phyloP scores from a whole-genome alignment of 1,140 invertebrate species.

The Gonatopus flavifemur region DNA sequence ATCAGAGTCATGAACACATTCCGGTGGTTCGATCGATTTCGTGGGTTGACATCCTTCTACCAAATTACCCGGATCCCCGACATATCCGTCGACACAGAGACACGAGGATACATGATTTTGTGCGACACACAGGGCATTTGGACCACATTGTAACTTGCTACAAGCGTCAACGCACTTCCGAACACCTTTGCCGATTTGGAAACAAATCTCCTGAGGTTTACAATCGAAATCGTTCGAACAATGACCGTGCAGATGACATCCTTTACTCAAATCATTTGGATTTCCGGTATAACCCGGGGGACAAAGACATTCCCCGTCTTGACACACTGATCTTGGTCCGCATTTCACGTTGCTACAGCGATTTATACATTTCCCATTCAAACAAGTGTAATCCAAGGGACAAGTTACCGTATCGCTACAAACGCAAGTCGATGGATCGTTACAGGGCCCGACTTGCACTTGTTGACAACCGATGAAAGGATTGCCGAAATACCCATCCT shows the following conservation, averaged over 20 bases:
- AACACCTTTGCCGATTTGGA: slow-evolving; percentile 73
- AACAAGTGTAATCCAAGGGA: slow-evolving; percentile 73
- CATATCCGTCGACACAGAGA: slow-evolving; percentile 77
- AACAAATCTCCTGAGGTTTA: slow-evolving; percentile 79
- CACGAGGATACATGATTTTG: slow-evolving; percentile 82
- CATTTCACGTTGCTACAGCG: slow-evolving; percentile 73
- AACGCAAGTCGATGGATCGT: slow-evolving; percentile 67
- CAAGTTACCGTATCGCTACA: slow-evolving; percentile 72
- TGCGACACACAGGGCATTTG: slow-evolving; percentile 83
- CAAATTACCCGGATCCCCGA: slow-evolving; percentile 78
- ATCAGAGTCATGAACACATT: slow-evolving; percentile 70
- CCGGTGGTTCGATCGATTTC: slow-evolving; percentile 54
- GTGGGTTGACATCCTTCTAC: slow-evolving; percentile 73
- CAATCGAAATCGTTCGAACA: slow-evolving; percentile 81
- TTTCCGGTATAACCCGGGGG: slow-evolving; percentile 78
- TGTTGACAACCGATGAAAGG: slow-evolving; percentile 78
- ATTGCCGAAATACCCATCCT: slow-evolving; percentile 79
- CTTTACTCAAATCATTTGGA: slow-evolving; percentile 68
- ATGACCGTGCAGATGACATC: slow-evolving; percentile 71
- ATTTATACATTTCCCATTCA: slow-evolving; percentile 70
- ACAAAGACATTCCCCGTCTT: slow-evolving; percentile 78
- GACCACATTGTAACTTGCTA: slow-evolving; percentile 83
- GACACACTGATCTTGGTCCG: slow-evolving; percentile 79
- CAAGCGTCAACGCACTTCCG: slow-evolving; percentile 85
- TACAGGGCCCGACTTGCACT: slow-evolving; percentile 68